Percentiles rank a stretch among this genome's conserved stretches.
Conservation (phyloP, 2,888 invertebrate genomes). For the Julus scanicus region DNA sequence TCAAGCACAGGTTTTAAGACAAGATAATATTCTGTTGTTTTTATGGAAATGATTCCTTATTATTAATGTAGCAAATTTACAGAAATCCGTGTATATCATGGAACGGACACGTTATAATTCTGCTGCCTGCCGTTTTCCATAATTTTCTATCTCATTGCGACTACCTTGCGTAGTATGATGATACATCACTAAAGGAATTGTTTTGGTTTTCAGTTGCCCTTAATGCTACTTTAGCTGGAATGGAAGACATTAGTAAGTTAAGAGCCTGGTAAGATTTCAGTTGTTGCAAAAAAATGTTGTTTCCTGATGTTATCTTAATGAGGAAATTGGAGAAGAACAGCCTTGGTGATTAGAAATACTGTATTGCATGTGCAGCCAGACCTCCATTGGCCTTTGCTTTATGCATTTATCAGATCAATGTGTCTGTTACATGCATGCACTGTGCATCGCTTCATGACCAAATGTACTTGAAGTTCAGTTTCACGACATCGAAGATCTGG, state of each 20-base stretch:
- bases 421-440: neutral
- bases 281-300: constrained; percentile 4
- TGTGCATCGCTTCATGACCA: neutral
- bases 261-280: neutral
- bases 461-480: neutral
- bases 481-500: neutral
- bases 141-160: neutral
- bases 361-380: neutral
- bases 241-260: neutral
- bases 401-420: neutral
- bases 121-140: no score
- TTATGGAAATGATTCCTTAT: no score
- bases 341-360: constrained; percentile 2
- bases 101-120: no score
- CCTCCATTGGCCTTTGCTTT: constrained; percentile 22
- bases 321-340: neutral
- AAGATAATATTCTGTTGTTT: no score
- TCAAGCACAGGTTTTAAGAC: no score
- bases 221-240: neutral
- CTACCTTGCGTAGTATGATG: neutral
- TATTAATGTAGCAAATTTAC: no score
- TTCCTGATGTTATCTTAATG: neutral
- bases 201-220: neutral
- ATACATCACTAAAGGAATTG: neutral
- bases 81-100: no score